Conservation (phyloP, 1,140 invertebrate genomes). For the Philopotamus ludificatus region DNA sequence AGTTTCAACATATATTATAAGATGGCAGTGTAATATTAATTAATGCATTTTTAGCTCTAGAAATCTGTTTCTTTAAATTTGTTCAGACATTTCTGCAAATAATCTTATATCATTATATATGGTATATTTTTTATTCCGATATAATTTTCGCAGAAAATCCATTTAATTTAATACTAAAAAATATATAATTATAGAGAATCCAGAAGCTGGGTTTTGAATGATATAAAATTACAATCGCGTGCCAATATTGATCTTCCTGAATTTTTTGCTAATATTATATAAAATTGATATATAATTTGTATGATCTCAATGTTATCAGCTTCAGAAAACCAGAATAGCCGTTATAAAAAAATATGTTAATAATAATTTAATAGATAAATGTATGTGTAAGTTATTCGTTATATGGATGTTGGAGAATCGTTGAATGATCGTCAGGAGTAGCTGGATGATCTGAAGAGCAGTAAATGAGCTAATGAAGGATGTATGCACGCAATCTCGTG, state of each 20-base stretch:
- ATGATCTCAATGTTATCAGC: too few species aligned
- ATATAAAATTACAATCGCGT: slow-evolving; percentile 28
- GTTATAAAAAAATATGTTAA: too few species aligned
- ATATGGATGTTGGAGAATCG: background rate
- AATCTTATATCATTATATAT: too few species aligned
- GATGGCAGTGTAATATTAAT: too few species aligned
- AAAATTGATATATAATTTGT: too few species aligned
- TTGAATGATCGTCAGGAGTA: background rate
- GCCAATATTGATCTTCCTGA: slow-evolving; percentile 11
- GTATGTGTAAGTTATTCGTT: background rate
- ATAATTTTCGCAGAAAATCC: background rate
- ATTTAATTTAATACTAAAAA: slow-evolving; percentile 2
- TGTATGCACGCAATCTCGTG: slow-evolving; percentile 34
- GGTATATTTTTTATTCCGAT: too few species aligned
- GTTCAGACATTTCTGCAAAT: too few species aligned
- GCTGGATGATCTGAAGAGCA: background rate
- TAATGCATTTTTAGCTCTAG: too few species aligned
- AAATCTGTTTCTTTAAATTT: too few species aligned
- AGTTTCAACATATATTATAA: too few species aligned
- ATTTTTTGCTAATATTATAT: slow-evolving; percentile 7
- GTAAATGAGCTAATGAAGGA: slow-evolving; percentile 29
- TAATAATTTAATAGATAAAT: background rate
- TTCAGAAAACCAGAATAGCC: too few species aligned
- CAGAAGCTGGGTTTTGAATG: slow-evolving; percentile 24
- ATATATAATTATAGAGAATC: slow-evolving; percentile 5